Evolutionary conservation across 2,113 vertebrate genomes (phyloP), one percentile per base, ranked within the genome.

Genomic region (Mormyrus lacerda): DNA sequence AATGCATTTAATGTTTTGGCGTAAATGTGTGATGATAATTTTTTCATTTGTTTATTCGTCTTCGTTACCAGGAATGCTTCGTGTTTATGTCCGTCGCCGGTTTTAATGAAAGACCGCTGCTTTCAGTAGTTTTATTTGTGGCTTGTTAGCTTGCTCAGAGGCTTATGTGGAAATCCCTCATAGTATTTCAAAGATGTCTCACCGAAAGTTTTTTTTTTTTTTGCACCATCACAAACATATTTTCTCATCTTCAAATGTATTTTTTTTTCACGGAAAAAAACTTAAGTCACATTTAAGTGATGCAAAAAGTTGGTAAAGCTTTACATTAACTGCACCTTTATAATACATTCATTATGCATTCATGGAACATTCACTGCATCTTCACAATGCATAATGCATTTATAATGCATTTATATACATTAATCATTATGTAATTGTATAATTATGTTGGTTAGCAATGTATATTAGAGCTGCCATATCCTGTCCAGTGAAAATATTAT

Each of bases 21-120:
- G 92, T 88, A 91, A 88, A 93, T 15, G 84, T 21, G 89, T 91
- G 92, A 91, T 92, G 92, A 91, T 35, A 90, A 89, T 94, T 94
- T 79, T 94, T 94, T 95, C 94, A 92, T 92, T 92, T 94, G 93
- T 94, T 94, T 93, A 93, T 90, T 89, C 92, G 89, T 89, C 91
- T 93, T 90, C 88, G 89, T 89, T 91, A 91, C 89, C 89, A 65
- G 73, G 24, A 83, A 35, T 89, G 88, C 93, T 93, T 93, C 69
- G 91, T 89, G 88, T 88, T 89, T 85, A 27, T 89, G 90, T 53
- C 79, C 24, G 51, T 31, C 84, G 92, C 92, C 89, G 58, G 87
- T 90, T 93, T 93, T 94, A 95, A 94, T 94, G 93, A 94, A 93
- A 92, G 93, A 93, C 91, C 90, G 35, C 45, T 11, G 44, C 87